A percentile compares a stretch with the other conserved stretches of the same genome.
Evolutionary conservation across 2,113 vertebrate species (phyloP).

Genomic region (Microcebus murinus): DNA sequence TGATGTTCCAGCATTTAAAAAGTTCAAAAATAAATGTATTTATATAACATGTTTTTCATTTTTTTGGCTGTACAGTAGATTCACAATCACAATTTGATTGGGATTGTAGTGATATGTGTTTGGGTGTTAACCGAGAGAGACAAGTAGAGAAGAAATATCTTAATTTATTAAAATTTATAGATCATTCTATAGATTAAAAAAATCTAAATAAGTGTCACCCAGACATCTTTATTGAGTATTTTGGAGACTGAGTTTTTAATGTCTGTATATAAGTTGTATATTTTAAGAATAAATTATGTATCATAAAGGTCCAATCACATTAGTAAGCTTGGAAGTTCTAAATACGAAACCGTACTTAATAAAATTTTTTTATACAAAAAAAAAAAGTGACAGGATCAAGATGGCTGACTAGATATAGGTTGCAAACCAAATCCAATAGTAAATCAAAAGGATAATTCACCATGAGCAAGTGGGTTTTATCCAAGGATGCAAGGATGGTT

Average conservation of each 20-base stretch:
- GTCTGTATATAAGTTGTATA: conserved; percentile 81
- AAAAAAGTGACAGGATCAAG: no score
- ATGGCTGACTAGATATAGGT: no score
- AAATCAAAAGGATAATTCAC: no score
- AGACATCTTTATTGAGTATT: conserved; percentile 95
- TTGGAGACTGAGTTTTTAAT: conserved; percentile 90
- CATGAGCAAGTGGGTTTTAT: no score
- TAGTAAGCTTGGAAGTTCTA: conserved; percentile 72
- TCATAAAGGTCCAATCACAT: conserved; percentile 63
- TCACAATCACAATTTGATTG: neutral
- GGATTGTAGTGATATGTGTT: neutral
- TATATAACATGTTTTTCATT: neutral
- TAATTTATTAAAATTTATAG: neutral
- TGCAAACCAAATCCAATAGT: no score
- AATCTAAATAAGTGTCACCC: conserved; percentile 90
- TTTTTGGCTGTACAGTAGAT: neutral
- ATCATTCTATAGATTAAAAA: neutral
- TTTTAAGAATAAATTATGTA: conserved; percentile 72
- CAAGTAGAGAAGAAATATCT: neutral
- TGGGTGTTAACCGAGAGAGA: neutral
- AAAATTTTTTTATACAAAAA: conserved; percentile 75
- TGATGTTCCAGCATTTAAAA: neutral
- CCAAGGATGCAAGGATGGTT: no score
- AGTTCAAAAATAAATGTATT: neutral
- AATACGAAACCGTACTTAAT: conserved; percentile 84